phyloP scores from a whole-genome alignment of 2,888 invertebrate genomes.

The Chymomyza fuscimana region DNA sequence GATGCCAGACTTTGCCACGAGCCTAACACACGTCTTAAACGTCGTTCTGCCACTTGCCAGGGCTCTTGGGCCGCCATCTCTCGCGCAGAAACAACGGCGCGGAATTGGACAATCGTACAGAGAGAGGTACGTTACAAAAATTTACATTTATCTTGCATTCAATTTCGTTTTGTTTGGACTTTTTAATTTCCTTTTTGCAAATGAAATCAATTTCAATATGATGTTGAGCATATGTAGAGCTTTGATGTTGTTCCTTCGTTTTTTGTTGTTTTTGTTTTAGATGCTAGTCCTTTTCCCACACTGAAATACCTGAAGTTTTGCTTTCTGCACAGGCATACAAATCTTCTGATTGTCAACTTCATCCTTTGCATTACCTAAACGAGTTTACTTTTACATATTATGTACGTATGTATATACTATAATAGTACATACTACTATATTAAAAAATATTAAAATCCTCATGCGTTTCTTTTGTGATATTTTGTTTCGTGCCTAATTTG shows the following conservation, averaged over 20 bases:
- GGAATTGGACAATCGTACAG: constrained; percentile 14
- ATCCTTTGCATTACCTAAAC: background rate
- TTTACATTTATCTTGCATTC: constrained; percentile 71
- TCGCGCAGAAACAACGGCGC: background rate
- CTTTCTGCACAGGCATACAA: too few species aligned
- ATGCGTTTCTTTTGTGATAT: too few species aligned
- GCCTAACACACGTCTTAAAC: constrained; percentile 74
- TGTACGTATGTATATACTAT: too few species aligned
- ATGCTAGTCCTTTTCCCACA: background rate
- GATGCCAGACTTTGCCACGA: constrained; percentile 67
- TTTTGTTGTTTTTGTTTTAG: background rate
- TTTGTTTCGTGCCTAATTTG: background rate
- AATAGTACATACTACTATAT: background rate
- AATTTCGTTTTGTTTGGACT: constrained; percentile 69
- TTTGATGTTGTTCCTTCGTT: background rate
- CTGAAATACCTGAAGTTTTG: background rate
- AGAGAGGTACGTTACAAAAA: constrained; percentile 51
- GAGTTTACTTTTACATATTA: background rate
- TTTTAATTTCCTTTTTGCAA: constrained; percentile 71
- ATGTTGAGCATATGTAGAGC: constrained; percentile 28
- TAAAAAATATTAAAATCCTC: background rate
- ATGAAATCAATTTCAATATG: constrained; percentile 71
- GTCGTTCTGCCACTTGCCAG: constrained; percentile 11
- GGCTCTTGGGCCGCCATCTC: background rate
- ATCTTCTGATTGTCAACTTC: background rate